Evolutionary conservation across 2,797 vertebrate species (phyloP).

Genomic region (Sus cebifrons): DNA sequence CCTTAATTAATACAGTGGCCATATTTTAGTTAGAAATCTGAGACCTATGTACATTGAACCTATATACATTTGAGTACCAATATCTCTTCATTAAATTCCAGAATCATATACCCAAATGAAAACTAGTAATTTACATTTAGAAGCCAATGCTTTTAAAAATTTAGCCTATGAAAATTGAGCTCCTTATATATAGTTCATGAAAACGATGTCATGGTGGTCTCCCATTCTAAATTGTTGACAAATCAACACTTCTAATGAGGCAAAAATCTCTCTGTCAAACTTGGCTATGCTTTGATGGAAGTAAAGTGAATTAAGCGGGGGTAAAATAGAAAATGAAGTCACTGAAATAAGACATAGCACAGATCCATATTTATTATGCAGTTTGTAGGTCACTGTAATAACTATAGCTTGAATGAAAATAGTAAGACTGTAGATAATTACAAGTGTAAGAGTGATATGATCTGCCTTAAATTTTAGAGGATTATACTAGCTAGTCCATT

Average conservation of each 20-base stretch:
- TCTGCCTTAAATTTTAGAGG: conserved; percentile 13
- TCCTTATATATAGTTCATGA: not conserved
- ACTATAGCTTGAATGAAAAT: not conserved
- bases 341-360: not conserved
- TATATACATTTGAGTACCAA: not conserved
- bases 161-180: not conserved
- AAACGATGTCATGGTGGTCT: not conserved
- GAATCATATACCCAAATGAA: not conserved
- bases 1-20: not conserved
- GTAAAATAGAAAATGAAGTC: not conserved
- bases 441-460: not conserved
- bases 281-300: not conserved
- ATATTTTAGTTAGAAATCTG: not conserved
- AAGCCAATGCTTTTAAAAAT: not conserved
- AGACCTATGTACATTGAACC: not conserved
- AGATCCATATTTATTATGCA: not conserved
- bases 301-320: not conserved
- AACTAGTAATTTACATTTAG: not conserved
- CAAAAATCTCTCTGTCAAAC: not conserved
- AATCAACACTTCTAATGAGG: not conserved
- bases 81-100: not conserved
- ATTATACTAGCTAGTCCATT: not conserved
- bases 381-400: not conserved
- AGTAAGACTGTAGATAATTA: not conserved
- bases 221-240: not conserved